Percentiles rank a stretch among this genome's conserved stretches.
Conservation (phyloP, 2,113 vertebrate genomes). For the Herpetotheres cachinnans region DNA sequence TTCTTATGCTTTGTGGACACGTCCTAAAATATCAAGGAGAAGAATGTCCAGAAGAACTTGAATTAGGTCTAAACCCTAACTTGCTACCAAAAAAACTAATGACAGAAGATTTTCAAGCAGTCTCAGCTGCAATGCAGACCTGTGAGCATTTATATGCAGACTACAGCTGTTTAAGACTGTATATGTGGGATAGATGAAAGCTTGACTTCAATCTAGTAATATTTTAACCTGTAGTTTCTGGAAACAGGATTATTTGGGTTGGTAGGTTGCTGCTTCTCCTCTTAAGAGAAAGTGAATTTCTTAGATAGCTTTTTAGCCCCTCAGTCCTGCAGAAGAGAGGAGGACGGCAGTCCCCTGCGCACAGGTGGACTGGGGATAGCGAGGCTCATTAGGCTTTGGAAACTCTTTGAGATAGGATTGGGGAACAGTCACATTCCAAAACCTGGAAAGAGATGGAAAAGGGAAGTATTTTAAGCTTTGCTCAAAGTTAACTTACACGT, state of each 20-base stretch:
- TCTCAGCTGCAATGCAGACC: slow-evolving; percentile 11
- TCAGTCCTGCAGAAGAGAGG: background rate
- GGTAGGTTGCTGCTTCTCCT: background rate
- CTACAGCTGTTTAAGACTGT: slow-evolving; percentile 5
- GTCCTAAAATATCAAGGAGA: background rate
- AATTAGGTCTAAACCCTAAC: background rate
- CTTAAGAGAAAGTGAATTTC: background rate
- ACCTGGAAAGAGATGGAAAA: background rate
- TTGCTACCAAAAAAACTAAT: background rate
- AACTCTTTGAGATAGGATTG: background rate
- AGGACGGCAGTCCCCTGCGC: background rate
- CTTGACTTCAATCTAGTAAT: slow-evolving; percentile 16
- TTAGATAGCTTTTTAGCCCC: background rate
- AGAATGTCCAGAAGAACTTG: background rate
- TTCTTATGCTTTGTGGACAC: background rate
- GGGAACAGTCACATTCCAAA: background rate
- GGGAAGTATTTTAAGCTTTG: slow-evolving; percentile 12
- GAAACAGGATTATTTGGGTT: background rate
- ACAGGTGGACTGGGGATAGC: background rate
- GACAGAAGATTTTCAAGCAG: background rate
- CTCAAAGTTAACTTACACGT: background rate
- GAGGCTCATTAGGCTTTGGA: background rate
- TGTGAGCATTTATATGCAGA: background rate
- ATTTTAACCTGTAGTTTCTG: slow-evolving; percentile 24
- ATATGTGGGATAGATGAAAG: background rate